phyloP scores from a whole-genome alignment of 2,797 vertebrate genomes.

The Paedocypris micromegethes region DNA sequence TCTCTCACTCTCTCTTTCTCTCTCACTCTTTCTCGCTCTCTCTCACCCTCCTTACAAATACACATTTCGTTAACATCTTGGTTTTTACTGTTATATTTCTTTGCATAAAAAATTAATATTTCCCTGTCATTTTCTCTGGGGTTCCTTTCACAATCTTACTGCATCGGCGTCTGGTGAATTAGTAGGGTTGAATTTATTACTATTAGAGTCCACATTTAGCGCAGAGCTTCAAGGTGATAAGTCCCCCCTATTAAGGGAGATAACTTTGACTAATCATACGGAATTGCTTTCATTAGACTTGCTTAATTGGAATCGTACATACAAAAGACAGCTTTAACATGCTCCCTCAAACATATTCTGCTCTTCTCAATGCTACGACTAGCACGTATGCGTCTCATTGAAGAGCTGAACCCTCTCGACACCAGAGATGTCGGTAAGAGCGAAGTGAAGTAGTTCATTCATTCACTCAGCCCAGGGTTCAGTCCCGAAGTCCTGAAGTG shows the following conservation, averaged over 20 bases:
- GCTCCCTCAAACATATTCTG: conserved; percentile 14
- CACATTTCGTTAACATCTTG: too few relatives aligned
- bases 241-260: conserved; percentile 34
- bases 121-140: too few relatives aligned
- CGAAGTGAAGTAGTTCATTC: conserved; percentile 16
- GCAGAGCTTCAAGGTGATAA: conserved; percentile 14
- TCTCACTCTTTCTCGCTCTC: too few relatives aligned
- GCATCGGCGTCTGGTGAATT: background rate
- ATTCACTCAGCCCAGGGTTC: background rate
- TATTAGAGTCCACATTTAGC: conserved; percentile 7
- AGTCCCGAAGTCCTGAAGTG: background rate
- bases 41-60: too few relatives aligned
- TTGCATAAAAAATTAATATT: too few relatives aligned
- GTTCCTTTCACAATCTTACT: background rate
- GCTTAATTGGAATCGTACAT: conserved; percentile 28
- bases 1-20: too few relatives aligned
- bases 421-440: conserved; percentile 21
- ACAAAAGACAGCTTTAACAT: conserved; percentile 29
- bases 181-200: conserved; percentile 15
- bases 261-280: conserved; percentile 30
- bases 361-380: background rate
- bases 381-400: background rate
- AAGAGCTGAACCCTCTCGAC: conserved; percentile 10
- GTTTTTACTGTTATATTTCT: too few relatives aligned
- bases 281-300: conserved; percentile 35